A percentile compares a stretch with the other conserved stretches of the same genome.
These are phyloP conservation scores for Ctenopoma kingsleyae DNA, from an alignment of 2,797 vertebrate genomes.

Conservation along the genomic window DNA sequence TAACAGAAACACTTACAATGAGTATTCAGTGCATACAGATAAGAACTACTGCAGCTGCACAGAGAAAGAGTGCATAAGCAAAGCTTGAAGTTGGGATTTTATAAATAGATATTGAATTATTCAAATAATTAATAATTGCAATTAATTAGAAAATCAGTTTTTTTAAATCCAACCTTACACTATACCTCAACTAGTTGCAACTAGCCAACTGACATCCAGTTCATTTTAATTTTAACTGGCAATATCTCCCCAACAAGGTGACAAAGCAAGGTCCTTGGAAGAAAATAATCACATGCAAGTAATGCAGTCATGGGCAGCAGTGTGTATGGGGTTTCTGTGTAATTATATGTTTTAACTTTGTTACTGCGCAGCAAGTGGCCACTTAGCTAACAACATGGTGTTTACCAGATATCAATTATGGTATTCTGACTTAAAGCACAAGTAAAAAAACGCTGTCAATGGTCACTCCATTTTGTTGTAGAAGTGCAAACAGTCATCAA, in stretches of 20 bases:
- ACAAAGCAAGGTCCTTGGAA: conserved; percentile 42
- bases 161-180: background rate
- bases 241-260: conserved; percentile 42
- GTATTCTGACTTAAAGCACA: conserved; percentile 31
- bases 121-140: background rate
- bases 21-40: background rate
- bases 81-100: background rate
- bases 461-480: conserved; percentile 23
- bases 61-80: background rate
- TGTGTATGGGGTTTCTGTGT: conserved; percentile 38
- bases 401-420: conserved; percentile 30
- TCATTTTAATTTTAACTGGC: conserved; percentile 48
- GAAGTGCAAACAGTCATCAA: conserved; percentile 37
- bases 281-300: conserved; percentile 56
- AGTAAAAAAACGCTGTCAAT: conserved; percentile 1
- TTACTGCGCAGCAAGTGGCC: conserved; percentile 34
- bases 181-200: conserved; percentile 5
- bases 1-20: background rate
- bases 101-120: background rate
- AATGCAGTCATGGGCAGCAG: conserved; percentile 54
- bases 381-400: conserved; percentile 7
- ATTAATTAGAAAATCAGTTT: background rate
- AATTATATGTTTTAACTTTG: conserved; percentile 23
- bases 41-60: background rate
- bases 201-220: conserved; percentile 28